Conservation (phyloP, 2,113 vertebrate species). For the Meriones unguiculatus region DNA sequence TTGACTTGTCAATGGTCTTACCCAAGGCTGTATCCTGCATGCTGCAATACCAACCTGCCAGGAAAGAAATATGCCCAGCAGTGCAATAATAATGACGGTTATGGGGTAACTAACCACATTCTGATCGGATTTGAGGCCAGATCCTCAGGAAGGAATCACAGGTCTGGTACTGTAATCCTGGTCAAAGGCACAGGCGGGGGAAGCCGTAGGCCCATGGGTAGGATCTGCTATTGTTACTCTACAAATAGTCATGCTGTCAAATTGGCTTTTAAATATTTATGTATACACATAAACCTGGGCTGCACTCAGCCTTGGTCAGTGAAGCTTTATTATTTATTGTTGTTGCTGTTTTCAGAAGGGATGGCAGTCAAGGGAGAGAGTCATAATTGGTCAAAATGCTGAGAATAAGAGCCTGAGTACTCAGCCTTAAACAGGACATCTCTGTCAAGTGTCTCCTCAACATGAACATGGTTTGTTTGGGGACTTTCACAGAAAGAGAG, state of each 20-base stretch:
- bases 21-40: neutral
- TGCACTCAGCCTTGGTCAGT: neutral
- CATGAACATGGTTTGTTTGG: neutral
- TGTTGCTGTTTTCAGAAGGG: neutral
- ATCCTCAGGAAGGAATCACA: neutral
- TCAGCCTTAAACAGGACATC: neutral
- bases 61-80: neutral
- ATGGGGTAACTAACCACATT: neutral
- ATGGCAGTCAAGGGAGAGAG: neutral
- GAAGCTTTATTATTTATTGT: neutral
- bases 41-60: neutral
- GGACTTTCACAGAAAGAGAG: neutral
- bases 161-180: neutral
- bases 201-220: neutral
- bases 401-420: neutral
- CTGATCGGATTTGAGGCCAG: neutral
- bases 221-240: neutral
- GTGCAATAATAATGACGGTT: neutral
- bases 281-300: neutral
- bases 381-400: neutral
- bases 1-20: neutral
- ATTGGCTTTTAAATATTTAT: neutral
- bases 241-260: neutral
- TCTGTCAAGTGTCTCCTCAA: neutral
- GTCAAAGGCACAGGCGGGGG: neutral